phyloP scores from a whole-genome alignment of 1,140 invertebrate genomes.

The Lordiphosa clarofinis region DNA sequence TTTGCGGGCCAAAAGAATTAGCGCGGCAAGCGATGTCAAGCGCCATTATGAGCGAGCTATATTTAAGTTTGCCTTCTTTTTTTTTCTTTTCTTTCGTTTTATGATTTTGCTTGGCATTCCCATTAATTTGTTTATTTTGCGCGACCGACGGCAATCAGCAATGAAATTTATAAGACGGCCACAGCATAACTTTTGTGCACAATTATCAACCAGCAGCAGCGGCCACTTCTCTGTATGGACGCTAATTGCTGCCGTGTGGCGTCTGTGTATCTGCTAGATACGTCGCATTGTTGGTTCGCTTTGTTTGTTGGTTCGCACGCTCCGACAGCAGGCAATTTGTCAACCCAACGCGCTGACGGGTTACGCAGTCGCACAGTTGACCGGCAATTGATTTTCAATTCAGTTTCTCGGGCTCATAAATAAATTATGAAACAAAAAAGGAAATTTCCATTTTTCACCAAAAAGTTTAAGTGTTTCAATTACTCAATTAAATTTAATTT shows the following conservation, averaged over 20 bases:
- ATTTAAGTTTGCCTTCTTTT: constrained; percentile 6
- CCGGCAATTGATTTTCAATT: constrained; percentile 40
- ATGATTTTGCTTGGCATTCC: constrained; percentile 60
- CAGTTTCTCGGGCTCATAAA: constrained; percentile 33
- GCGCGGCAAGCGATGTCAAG: constrained; percentile 62
- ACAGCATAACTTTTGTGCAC: constrained; percentile 41
- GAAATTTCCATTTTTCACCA: constrained; percentile 48
- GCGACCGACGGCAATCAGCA: constrained; percentile 66
- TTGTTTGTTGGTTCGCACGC: constrained; percentile 55
- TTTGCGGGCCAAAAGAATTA: constrained; percentile 76
- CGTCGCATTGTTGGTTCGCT: constrained; percentile 31
- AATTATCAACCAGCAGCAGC: constrained; percentile 42
- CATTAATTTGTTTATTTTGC: constrained; percentile 68
- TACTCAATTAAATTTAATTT: constrained; percentile 65
- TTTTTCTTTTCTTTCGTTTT: constrained; percentile 22
- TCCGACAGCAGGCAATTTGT: constrained; percentile 54
- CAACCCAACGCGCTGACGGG: constrained; percentile 56
- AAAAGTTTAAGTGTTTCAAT: constrained; percentile 51
- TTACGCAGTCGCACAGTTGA: constrained; percentile 62
- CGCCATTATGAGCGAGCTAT: constrained; percentile 48
- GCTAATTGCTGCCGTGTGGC: constrained; percentile 68
- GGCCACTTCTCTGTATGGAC: constrained; percentile 37
- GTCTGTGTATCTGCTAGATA: constrained; percentile 46
- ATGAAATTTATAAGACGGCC: constrained; percentile 62
- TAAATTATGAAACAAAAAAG: constrained; percentile 59